phyloP scores from a whole-genome alignment of 2,797 vertebrate genomes.

The Chlorospingus semifuscus region DNA sequence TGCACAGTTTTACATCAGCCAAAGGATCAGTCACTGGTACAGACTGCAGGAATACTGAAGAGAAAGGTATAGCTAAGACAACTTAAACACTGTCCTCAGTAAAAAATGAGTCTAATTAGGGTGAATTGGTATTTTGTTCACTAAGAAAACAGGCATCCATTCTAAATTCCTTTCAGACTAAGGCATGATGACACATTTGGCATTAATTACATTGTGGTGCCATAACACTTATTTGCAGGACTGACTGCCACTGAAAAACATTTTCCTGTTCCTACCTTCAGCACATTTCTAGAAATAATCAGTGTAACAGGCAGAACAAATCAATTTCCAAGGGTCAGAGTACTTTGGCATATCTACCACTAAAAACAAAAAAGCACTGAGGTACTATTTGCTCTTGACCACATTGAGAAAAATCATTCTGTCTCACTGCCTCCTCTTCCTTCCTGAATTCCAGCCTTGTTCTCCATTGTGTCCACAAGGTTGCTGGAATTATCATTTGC shows the following conservation, averaged over 20 bases:
- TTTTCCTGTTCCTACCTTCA: background rate
- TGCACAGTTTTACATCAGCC: background rate
- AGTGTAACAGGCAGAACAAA: background rate
- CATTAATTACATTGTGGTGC: constrained; percentile 5
- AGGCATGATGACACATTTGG: constrained; percentile 18
- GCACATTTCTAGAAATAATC: background rate
- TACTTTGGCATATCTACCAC: background rate
- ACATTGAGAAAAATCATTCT: background rate
- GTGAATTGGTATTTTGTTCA: background rate
- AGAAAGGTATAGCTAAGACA: background rate
- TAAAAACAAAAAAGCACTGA: background rate
- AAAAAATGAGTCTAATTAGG: background rate
- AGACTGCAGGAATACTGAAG: background rate
- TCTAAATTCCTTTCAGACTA: constrained; percentile 15
- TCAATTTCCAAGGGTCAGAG: background rate
- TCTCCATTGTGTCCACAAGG: background rate
- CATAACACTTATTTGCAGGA: background rate
- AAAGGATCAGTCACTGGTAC: background rate
- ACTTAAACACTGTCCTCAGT: background rate
- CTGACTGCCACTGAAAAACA: background rate
- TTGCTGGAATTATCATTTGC: constrained; percentile 49
- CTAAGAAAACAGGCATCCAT: background rate
- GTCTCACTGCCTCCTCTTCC: constrained; percentile 32
- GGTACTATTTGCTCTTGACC: background rate
- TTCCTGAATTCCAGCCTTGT: constrained; percentile 30